These are phyloP conservation scores for Ochropleura plecta DNA, from an alignment of 2,888 invertebrate species.

Conservation along the genomic window DNA sequence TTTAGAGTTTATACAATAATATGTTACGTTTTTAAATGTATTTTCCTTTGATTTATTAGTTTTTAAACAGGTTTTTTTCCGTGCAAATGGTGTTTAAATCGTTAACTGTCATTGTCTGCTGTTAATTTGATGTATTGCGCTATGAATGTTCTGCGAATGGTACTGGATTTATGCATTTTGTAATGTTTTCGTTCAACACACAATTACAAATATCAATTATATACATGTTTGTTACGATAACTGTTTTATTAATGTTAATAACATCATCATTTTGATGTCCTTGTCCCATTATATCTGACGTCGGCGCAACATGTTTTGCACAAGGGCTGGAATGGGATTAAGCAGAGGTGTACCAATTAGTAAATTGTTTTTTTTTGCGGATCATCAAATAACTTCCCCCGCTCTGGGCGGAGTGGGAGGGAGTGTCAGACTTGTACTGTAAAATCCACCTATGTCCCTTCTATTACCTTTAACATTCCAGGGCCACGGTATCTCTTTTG, in stretches of 20 bases:
- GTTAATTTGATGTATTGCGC: slow-evolving; percentile 43
- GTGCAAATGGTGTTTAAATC: slow-evolving; percentile 44
- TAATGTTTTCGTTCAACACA: neutral
- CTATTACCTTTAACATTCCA: too few relatives aligned
- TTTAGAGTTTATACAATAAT: slow-evolving; percentile 42
- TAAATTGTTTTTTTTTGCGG: too few relatives aligned
- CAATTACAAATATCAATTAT: neutral
- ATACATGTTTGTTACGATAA: neutral
- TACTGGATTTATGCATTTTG: neutral
- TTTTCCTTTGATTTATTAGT: slow-evolving; percentile 51
- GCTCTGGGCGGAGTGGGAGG: too few relatives aligned
- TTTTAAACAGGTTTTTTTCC: slow-evolving; percentile 39
- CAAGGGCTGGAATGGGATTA: too few relatives aligned
- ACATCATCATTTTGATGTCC: too few relatives aligned
- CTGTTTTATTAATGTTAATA: neutral
- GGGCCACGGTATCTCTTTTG: too few relatives aligned
- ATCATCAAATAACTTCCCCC: too few relatives aligned
- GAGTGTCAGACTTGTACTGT: too few relatives aligned
- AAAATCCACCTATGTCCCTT: too few relatives aligned
- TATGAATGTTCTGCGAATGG: slow-evolving; percentile 27
- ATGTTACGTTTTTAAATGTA: slow-evolving; percentile 41
- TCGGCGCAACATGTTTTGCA: too few relatives aligned
- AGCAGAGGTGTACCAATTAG: too few relatives aligned
- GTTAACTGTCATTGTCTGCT: slow-evolving; percentile 33
- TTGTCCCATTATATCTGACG: too few relatives aligned